Base-by-base conservation (phyloP, 1,140 invertebrate species). In the Diorhabda sublineata region DNA sequence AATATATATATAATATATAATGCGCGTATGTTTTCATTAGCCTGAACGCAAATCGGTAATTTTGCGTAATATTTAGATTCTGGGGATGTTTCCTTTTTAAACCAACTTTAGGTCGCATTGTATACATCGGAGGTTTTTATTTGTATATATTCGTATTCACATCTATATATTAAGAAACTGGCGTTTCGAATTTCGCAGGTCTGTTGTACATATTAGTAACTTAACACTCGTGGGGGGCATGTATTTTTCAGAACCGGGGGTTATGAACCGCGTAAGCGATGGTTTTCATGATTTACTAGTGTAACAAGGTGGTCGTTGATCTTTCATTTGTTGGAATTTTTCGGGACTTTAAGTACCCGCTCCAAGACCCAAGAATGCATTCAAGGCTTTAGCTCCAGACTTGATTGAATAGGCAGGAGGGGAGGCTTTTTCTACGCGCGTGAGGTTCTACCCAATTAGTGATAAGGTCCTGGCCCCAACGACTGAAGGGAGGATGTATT, bases 161-260 rank as follows among this genome's bases (percentile, higher is more conserved):
- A 41, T 76, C 74, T 41, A 73, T 76, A 68, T 88, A 88, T 2
- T 84, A 82, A 3, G 87, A 87, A 7, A 87, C 87, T 3, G 87
- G 87, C 0, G 86, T 87, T 64, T 74, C 26, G 26, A 26, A 26
- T 26, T 26, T 26, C 26, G 26, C 26, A 2, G 82, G 81, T 41
- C 76, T 77, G 0, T 77, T 74, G 6, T 74, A 77, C 64, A 77
- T 81, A 64, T 83, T 78, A 0, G 81, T 78, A 6, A 81, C n/a
- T n/a, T 73, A 64, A 80, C 78, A 2, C 83, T 74, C 4, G 74
- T 84, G 68, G 70, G 83, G 62, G 79, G 68, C 47, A 70, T 81
- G 79, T 89, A 88, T n/a, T 85, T 85, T 78, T 86, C 87, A 3
- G 87, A 85, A n/a, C 85, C 87, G 3, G 87, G 87, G 3, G 85